Percentiles rank a stretch among this genome's conserved stretches.
phyloP scores from a whole-genome alignment of 2,888 invertebrate genomes.

The Gortyna flavago region DNA sequence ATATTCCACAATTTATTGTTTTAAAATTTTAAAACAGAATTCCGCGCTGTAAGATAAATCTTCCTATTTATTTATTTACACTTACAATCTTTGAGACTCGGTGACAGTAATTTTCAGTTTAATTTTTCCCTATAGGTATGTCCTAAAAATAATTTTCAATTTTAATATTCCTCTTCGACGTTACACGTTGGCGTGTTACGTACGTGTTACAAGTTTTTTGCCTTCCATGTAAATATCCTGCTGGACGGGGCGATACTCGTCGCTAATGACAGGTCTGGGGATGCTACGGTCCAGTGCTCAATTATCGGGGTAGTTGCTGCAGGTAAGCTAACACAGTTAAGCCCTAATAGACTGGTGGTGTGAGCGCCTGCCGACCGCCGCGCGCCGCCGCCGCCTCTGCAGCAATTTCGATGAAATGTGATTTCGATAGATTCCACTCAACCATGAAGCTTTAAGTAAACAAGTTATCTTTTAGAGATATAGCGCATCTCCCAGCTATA shows the following conservation, averaged over 20 bases:
- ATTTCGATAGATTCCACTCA: slow-evolving; percentile 18
- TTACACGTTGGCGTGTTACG: too few relatives aligned
- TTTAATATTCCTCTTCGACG: background rate
- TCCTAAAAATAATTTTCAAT: background rate
- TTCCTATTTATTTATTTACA: background rate
- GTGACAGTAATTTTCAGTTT: background rate
- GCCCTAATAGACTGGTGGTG: background rate
- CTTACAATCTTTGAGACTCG: background rate
- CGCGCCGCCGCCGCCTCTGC: background rate
- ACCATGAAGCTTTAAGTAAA: slow-evolving; percentile 9
- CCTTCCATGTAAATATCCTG: background rate
- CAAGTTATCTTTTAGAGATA: slow-evolving; percentile 1
- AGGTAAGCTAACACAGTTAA: slow-evolving; percentile 22
- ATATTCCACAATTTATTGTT: slow-evolving; percentile 29
- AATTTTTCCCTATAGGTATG: background rate
- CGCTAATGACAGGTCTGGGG: slow-evolving; percentile 1
- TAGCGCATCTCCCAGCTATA: background rate
- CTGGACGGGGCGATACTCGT: background rate
- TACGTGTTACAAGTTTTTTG: too few relatives aligned
- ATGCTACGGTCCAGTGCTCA: slow-evolving; percentile 26
- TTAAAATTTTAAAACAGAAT: slow-evolving; percentile 14
- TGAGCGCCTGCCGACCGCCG: background rate
- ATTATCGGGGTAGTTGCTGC: slow-evolving; percentile 23
- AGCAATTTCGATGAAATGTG: slow-evolving; percentile 16
- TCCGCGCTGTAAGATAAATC: slow-evolving; percentile 16